Base-by-base conservation (phyloP, 2,113 vertebrate genomes). In the Rhagologus leucostigma region DNA sequence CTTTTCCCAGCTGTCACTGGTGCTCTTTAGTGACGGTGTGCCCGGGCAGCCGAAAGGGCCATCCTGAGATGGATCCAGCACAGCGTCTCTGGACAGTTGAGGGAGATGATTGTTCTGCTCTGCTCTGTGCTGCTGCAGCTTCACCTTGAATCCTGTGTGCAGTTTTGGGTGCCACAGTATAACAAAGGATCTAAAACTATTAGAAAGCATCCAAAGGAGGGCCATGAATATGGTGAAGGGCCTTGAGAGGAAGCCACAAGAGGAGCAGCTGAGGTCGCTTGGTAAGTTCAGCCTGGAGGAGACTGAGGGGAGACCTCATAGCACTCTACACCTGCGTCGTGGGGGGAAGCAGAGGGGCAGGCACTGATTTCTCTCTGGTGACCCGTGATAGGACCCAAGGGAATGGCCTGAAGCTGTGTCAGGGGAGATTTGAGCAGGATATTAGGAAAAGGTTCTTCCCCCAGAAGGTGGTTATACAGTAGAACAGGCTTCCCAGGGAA, bases 261-360 rank as follows among this genome's bases (percentile, higher is more conserved):
- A 47, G 21, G 70, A 47, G 30, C 35, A 52, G 41, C 24, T 68
- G n/a, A 55, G 16, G 26, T 42, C 5, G 10, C 17, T 83, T 19
- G 33, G 33, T 44, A 13, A 13, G 16, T 59, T 81, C 37, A 74
- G 60, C 44, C 33, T 59, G 55, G 47, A 49, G 47, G 30, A 83
- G 30, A 22, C 29, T 16, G 7, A 47, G 18, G 11, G 13, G 19
- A 39, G 13, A 49, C 41, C 14, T 32, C 55, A 41, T 1, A 15
- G 17, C 0, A 0, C 24, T 83, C 46, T 2, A 27, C 10, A 42
- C 5, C 21, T 63, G 56, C 17, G 21, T 55, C 2, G 1, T 8
- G 13, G 32, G 20, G 29, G 13, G 11, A 55, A 62, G 55, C 2
- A 1, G 24, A 22, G 30, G 9, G 39, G 30, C 62, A 55, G 21